Percentiles rank a stretch among this genome's conserved stretches.
Evolutionary conservation across 2,888 invertebrate species (phyloP).

Genomic region (Pachycephus smyrnensis): DNA sequence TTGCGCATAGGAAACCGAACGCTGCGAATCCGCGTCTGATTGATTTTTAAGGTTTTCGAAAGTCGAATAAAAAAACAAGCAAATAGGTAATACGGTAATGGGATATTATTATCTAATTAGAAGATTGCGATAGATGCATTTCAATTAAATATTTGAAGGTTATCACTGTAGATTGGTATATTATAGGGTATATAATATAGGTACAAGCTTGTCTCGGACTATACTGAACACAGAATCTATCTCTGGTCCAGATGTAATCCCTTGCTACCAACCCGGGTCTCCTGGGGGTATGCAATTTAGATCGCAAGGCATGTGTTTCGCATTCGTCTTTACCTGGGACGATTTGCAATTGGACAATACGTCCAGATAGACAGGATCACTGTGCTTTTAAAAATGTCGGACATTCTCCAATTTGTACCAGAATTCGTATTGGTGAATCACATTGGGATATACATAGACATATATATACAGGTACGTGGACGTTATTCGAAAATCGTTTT

Average conservation of each 20-base stretch:
- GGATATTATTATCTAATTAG: not conserved
- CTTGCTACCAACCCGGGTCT: constrained; percentile 38
- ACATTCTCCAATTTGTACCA: not conserved
- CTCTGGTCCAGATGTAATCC: constrained; percentile 42
- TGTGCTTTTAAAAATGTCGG: not conserved
- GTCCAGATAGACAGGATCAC: not conserved
- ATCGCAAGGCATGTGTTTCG: constrained; percentile 43
- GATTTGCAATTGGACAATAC: constrained; percentile 36
- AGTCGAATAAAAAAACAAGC: not conserved
- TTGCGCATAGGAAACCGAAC: not conserved
- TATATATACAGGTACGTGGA: not conserved
- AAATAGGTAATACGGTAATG: not conserved
- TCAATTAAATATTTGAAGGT: not conserved
- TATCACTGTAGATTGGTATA: not conserved
- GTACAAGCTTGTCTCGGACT: not conserved
- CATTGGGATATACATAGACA: not conserved
- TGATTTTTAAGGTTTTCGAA: not conserved
- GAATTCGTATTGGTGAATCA: not conserved
- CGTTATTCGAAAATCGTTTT: not conserved
- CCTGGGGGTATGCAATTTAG: constrained; percentile 40
- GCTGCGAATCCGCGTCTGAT: not conserved
- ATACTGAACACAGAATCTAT: not conserved
- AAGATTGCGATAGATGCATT: not conserved
- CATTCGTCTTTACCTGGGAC: constrained; percentile 38
- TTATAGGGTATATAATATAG: not conserved